Evolutionary conservation across 2,113 vertebrate genomes (phyloP).

Genomic region (Myotis brandtii): DNA sequence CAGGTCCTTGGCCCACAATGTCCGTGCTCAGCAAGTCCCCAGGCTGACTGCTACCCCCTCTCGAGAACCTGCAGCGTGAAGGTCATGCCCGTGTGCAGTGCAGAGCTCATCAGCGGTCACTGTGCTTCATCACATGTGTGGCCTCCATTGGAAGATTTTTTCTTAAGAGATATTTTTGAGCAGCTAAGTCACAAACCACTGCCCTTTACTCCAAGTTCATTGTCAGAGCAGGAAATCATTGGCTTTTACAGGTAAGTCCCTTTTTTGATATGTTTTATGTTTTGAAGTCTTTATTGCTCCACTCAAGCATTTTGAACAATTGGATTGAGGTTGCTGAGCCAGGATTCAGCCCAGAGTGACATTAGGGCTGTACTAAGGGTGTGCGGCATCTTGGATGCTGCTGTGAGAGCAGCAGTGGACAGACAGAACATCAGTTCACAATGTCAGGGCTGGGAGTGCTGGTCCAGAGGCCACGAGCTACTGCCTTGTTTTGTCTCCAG

Average conservation of each 20-base stretch:
- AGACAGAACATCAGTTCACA: not conserved
- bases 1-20: no score
- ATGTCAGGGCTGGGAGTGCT: not conserved
- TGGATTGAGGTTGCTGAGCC: not conserved
- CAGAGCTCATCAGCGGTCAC: no score
- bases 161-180: not conserved
- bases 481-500: not conserved
- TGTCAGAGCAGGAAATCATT: conserved; percentile 7
- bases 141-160: conserved; percentile 11
- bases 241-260: not conserved
- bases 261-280: not conserved
- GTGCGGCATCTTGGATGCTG: not conserved
- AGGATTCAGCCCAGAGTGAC: conserved; percentile 40
- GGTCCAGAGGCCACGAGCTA: conserved; percentile 41
- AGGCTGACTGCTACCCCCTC: no score
- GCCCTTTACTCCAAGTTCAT: not conserved
- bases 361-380: not conserved
- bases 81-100: no score
- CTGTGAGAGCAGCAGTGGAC: not conserved
- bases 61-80: no score
- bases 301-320: not conserved
- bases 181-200: not conserved
- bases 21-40: no score
- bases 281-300: conserved; percentile 24
- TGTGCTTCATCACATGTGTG: conserved; percentile 70